Evolutionary conservation across 2,888 invertebrate species (phyloP).

Genomic region (Eupithecia dodoneata): DNA sequence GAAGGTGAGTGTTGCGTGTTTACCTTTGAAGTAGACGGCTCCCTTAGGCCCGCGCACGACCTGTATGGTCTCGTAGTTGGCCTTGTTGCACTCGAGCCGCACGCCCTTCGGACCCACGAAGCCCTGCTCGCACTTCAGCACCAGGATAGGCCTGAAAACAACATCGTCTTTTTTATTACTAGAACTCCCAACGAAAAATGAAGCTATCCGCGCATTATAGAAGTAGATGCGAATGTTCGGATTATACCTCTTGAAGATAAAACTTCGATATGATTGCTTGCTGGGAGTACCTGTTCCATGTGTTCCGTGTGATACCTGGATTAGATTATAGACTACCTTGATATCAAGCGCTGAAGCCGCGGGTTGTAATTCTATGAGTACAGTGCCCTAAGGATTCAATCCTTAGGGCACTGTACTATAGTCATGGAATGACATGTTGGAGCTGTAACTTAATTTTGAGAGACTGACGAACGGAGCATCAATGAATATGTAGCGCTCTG

Average conservation of each 20-base stretch:
- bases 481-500: too few relatives aligned
- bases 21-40: constrained; percentile 95
- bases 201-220: neutral
- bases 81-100: constrained; percentile 97
- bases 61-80: constrained; percentile 95
- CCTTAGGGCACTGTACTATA: too few relatives aligned
- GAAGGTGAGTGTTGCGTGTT: neutral
- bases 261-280: neutral
- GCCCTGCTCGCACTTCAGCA: constrained; percentile 97
- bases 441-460: too few relatives aligned
- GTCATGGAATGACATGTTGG: too few relatives aligned
- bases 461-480: too few relatives aligned
- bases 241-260: neutral
- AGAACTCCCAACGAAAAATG: neutral
- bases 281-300: neutral
- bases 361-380: too few relatives aligned
- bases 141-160: constrained; percentile 90
- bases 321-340: too few relatives aligned
- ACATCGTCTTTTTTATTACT: neutral
- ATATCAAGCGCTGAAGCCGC: too few relatives aligned
- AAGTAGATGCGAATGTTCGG: neutral
- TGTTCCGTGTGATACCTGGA: too few relatives aligned
- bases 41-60: constrained; percentile 96
- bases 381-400: too few relatives aligned
- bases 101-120: constrained; percentile 96